Conservation (phyloP, 1,140 invertebrate genomes). For the Papilio machaon region DNA sequence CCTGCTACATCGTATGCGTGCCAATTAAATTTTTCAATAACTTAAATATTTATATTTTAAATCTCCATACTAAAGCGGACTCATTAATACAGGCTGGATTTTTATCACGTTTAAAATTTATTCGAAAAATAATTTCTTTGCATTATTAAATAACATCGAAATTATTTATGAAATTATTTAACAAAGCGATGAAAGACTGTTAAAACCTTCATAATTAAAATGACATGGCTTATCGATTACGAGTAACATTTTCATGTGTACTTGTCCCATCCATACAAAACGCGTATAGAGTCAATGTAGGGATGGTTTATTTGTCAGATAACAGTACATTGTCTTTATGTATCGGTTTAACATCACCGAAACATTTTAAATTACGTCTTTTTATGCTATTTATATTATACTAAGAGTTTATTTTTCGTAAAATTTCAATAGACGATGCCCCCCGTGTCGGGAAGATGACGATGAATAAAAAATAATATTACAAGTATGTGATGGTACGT, state of each 20-base stretch:
- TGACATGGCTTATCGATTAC: too few species aligned
- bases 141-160: constrained; percentile 3
- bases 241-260: too few species aligned
- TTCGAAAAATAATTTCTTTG: not conserved
- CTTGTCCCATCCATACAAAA: too few species aligned
- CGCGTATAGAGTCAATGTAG: too few species aligned
- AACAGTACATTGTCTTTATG: too few species aligned
- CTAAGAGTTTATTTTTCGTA: too few species aligned
- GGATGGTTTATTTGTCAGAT: too few species aligned
- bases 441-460: not conserved
- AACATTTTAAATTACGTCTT: too few species aligned
- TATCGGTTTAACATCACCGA: too few species aligned
- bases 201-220: not conserved
- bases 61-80: not conserved
- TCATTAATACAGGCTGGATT: not conserved
- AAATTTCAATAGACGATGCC: too few species aligned
- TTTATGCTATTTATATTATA: too few species aligned
- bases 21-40: constrained; percentile 10
- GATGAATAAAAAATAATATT: not conserved
- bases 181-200: not conserved
- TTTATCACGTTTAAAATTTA: not conserved
- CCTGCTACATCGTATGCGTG: not conserved
- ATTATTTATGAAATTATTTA: not conserved
- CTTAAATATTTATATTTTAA: not conserved
- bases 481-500: not conserved